Percentiles rank a stretch among this genome's conserved stretches.
phyloP scores from a whole-genome alignment of 2,797 vertebrate species.

The Rhincodon typus region DNA sequence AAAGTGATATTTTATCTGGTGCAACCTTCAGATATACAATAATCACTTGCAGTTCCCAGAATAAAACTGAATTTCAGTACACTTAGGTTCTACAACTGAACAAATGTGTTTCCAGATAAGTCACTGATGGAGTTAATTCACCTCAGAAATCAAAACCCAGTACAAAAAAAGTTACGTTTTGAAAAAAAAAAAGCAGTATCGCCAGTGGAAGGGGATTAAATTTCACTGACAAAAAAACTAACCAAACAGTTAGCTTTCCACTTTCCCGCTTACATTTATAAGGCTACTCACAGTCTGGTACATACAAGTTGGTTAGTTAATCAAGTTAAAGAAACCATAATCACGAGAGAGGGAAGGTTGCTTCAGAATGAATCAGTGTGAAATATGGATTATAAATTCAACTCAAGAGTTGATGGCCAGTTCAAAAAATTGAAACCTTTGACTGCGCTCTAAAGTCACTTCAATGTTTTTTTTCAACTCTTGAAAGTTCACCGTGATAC shows the following conservation, averaged over 20 bases:
- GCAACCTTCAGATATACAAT: conserved; percentile 26
- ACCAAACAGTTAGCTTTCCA: conserved; percentile 9
- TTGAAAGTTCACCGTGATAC: conserved; percentile 65
- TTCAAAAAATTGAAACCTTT: conserved; percentile 37
- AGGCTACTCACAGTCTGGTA: conserved; percentile 27
- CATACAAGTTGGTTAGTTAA: conserved; percentile 34
- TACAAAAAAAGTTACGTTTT: conserved; percentile 21
- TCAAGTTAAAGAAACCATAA: conserved; percentile 34
- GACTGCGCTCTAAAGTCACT: conserved; percentile 37
- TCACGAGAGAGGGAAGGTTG: conserved; percentile 32
- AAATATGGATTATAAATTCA: conserved; percentile 33
- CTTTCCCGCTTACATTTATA: conserved; percentile 18
- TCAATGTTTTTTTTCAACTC: conserved; percentile 53
- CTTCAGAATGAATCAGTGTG: conserved; percentile 27
- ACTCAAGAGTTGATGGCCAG: conserved; percentile 32
- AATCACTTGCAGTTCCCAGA: conserved; percentile 9
- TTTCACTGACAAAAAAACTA: conserved; percentile 26
- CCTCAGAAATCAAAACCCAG: conserved; percentile 25
- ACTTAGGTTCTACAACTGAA: conserved; percentile 13
- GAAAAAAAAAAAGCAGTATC: background rate
- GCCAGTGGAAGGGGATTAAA: conserved; percentile 17
- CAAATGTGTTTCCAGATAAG: conserved; percentile 13
- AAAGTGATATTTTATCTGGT: conserved; percentile 17
- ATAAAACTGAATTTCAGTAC: conserved; percentile 31
- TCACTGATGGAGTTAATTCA: background rate